These are phyloP conservation scores for Andricus curvator DNA, from an alignment of 2,888 invertebrate genomes.

Conservation along the genomic window DNA sequence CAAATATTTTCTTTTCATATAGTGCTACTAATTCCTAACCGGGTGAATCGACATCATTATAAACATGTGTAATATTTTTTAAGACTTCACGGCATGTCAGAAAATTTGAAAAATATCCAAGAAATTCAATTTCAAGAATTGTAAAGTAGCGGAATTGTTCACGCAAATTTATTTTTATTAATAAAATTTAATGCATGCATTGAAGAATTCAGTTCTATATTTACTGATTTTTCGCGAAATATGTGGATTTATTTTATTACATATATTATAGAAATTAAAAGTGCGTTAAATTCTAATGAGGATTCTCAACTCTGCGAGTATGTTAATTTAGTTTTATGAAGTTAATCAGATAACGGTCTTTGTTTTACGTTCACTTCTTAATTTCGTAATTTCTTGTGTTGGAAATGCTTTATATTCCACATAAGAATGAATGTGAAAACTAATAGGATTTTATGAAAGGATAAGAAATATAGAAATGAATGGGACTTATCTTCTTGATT, in stretches of 20 bases:
- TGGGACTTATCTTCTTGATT: neutral
- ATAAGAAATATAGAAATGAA: neutral
- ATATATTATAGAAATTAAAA: neutral
- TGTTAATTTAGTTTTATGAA: too few species aligned
- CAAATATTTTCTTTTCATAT: too few species aligned
- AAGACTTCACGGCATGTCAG: too few species aligned
- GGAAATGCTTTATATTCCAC: neutral
- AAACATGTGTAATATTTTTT: too few species aligned
- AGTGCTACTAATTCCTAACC: too few species aligned
- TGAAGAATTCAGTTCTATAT: too few species aligned
- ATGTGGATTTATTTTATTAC: too few species aligned
- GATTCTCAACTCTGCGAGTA: neutral
- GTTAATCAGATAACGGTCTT: neutral
- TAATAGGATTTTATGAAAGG: neutral
- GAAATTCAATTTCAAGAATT: neutral
- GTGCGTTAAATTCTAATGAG: neutral
- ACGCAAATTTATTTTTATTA: neutral
- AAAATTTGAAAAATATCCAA: too few species aligned
- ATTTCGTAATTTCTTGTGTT: neutral
- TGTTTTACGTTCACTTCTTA: neutral
- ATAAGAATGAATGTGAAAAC: neutral
- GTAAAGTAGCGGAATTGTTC: neutral
- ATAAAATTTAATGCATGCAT: too few species aligned
- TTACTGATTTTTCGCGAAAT: too few species aligned
- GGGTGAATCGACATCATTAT: too few species aligned